Evolutionary conservation across 2,113 vertebrate genomes (phyloP), one percentile per base, ranked within the genome.

Genomic region (Oenanthe melanoleuca): DNA sequence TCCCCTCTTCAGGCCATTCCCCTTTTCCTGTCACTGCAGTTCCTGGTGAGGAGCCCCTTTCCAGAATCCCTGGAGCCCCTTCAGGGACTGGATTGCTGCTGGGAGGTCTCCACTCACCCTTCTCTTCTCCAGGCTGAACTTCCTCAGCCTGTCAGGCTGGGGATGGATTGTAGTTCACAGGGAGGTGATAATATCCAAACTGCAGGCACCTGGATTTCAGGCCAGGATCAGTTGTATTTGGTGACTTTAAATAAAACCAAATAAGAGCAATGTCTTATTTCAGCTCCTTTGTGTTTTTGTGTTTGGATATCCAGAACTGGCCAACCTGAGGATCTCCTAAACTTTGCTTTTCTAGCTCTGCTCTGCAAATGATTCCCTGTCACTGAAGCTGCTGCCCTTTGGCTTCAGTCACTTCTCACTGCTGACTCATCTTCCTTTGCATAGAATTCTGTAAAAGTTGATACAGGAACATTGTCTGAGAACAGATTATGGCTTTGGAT

Each of bases 371-470:
- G 25, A 34, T 82, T 85, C 79, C 21, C 2, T 45, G 7, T 82
- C 60, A 5, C 78, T 60, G 14, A n/a, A 66, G 84, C 44, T 45
- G 44, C 80, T 61, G 17, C 72, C 9, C 52, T 87, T 72, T 53
- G 92, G 44, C 72, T 92, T 91, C 2, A 3, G 14, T 42, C 52
- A 9, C 59, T 9, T 82, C 74, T 89, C 5, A 0, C 66, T 87
- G 57, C 85, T 96, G 93, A 59, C 45, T 96, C 82, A 33, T 53
- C 82, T 77, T 84, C 80, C 64, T 92, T 29, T 90, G 81, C 63
- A 14, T 65, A 14, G n/a, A 73, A 37, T 89, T 70, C 69, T 56
- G 26, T 15, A 49, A 49, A n/a, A 40, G 74, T 87, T 6, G 40
- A 22, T n/a, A 2, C 49, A 82, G 81, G 75, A 77, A 24, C 31